Conservation (phyloP, 1,140 invertebrate genomes). For the Bicyclus anynana region DNA sequence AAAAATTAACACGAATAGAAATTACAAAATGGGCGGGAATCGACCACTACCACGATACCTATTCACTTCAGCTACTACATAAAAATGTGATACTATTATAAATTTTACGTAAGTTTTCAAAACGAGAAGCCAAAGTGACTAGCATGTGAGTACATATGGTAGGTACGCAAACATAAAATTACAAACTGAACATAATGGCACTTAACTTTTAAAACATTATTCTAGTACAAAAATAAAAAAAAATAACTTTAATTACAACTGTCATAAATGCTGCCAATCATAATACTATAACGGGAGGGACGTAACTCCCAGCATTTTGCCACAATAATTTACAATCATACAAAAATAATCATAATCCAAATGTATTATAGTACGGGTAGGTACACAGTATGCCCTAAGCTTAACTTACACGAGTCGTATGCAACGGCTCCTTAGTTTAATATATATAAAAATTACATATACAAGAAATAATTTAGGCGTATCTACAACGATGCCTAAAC, state of each 20-base stretch:
- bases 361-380: conserved; percentile 9
- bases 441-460: conserved; percentile 59
- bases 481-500: conserved; percentile 62
- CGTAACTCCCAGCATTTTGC: conserved; percentile 13
- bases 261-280: conserved; percentile 41
- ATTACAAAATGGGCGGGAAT: conserved; percentile 30
- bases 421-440: conserved; percentile 26
- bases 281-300: conserved; percentile 27
- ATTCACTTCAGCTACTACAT: conserved; percentile 22
- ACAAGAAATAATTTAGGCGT: conserved; percentile 62
- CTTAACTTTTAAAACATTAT: conserved; percentile 32
- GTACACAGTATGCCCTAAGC: conserved; percentile 24
- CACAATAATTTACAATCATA: conserved; percentile 38
- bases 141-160: conserved; percentile 20
- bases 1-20: conserved; percentile 16
- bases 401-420: conserved; percentile 27
- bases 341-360: conserved; percentile 24
- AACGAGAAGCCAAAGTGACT: conserved; percentile 24
- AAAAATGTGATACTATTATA: conserved; percentile 1
- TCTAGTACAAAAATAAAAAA: conserved; percentile 21
- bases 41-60: conserved; percentile 23
- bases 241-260: conserved; percentile 16
- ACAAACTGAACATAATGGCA: conserved; percentile 40
- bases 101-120: not conserved
- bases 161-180: conserved; percentile 24